Base-by-base conservation (phyloP, 2,113 vertebrate species). In the Pipra filicauda region DNA sequence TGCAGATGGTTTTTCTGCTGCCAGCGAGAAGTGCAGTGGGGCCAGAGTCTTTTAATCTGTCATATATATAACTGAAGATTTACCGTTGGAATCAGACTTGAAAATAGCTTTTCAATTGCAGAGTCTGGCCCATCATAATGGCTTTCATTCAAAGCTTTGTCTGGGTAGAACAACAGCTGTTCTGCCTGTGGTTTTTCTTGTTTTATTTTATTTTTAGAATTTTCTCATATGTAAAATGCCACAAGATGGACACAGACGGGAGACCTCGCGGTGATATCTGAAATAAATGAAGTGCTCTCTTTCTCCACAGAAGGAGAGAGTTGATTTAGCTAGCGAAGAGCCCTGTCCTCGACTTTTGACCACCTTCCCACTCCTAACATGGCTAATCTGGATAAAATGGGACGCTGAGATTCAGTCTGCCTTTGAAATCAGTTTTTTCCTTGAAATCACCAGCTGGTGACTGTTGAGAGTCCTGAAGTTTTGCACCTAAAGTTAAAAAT, bases 131-230 rank as follows among this genome's bases (percentile, higher is more conserved):
- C 13, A 1, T 82, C 49, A 61, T 54, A 85, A 86, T 73, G 73
- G 66, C 70, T 91, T 94, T 94, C 65, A 71, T 95, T 88, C 82
- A 92, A 31, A 93, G 48, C 78, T 85, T 87, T 94, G 85, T 95
- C 71, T 94, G 91, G 85, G 35, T 66, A 84, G 74, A 94, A 72
- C 72, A 95, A 66, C 74, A 96, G 92, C 83, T 95, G 67, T 77
- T 95, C 66, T 95, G 76, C 69, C 75, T 90, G 76, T 77, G 71
- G 66, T 86, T 85, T 91, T 88, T 74, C 67, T 80, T 77, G n/a
- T 15, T 58, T 88, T 88, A 30, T 86, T 91, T 81, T 95, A 95
- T 91, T 95, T 96, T 96, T 96, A 93, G 90, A 88, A 64, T 92
- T 87, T 78, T 94, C 69, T 83, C n/a, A 51, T 75, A 75, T 75